Evolutionary conservation across 1,140 invertebrate genomes (phyloP), one percentile per base, ranked within the genome.

Genomic region (Aricia agestis): DNA sequence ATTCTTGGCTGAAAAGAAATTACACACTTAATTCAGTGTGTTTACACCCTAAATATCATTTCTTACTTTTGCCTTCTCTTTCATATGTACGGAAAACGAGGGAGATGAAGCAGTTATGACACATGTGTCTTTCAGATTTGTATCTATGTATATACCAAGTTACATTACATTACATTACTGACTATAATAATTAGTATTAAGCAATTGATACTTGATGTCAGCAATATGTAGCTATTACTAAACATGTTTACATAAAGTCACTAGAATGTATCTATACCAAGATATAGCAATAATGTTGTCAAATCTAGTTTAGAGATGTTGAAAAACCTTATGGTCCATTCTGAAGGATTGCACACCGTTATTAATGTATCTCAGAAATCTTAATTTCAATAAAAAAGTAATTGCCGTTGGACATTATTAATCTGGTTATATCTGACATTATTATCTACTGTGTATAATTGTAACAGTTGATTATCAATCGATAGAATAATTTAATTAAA

Each of bases 241-340:
- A 36, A 52, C 45, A 52, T 1, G 41, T 52, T 52, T 52, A 13
- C 13, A 13, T 52, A 52, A 52, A 52, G 45, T 52, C 45, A 52
- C 45, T 52, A 52, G 45, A 52, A 52, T 52, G 36, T 36, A 36
- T 4, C 45, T 52, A 15, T 52, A 52, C 45, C 10, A 52, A 13
- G 45, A 13, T 52, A 52, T 52, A 52, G 45, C 45, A 52, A 52
- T 52, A 52, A 52, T 52, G 45, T 52, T 52, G 45, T 52, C 45
- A 52, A 13, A 13, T 52, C 10, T 52, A 52, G 45, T 52, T 52
- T 52, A 52, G 9, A 36, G 36, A 36, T 36, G 45, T 52, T 52
- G 45, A 52, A 52, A 52, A 52, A 52, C 13, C 45, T 52, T 52
- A 52, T 52, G 13, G 45, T 52, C 45, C 45, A 52, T 52, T 52